These are phyloP conservation scores for Tauraco hartlaubi DNA, from an alignment of 2,797 vertebrate species.

Conservation along the genomic window DNA sequence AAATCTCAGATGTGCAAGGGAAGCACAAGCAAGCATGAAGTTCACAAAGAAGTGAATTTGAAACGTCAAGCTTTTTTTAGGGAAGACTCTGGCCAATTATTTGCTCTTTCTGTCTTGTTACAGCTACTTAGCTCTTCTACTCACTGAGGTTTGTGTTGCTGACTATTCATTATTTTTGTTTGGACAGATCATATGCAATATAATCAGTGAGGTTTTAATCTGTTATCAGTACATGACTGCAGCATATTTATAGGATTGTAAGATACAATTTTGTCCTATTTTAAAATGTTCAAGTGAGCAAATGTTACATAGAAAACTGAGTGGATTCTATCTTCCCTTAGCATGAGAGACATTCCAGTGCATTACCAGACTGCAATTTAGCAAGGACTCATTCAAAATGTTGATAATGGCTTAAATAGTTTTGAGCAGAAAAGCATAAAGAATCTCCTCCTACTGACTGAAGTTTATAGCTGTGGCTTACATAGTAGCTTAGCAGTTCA, in stretches of 20 bases:
- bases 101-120: background rate
- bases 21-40: background rate
- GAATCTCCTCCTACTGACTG: constrained; percentile 74
- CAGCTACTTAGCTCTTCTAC: background rate
- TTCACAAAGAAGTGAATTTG: constrained; percentile 1
- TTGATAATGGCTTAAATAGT: constrained; percentile 75
- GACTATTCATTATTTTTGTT: constrained; percentile 4
- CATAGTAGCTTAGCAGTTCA: constrained; percentile 82
- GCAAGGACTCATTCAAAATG: constrained; percentile 67
- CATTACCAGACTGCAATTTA: constrained; percentile 63
- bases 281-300: background rate
- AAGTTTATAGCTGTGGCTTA: constrained; percentile 80
- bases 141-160: background rate
- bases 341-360: constrained; percentile 53
- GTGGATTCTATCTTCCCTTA: constrained; percentile 45
- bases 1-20: background rate
- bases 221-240: background rate
- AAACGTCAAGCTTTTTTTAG: background rate
- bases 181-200: background rate
- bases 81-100: background rate
- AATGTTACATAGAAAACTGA: constrained; percentile 29
- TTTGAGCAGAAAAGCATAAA: constrained; percentile 57
- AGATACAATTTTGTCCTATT: background rate
- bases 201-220: constrained; percentile 14
- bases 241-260: background rate